These are phyloP conservation scores for Drosophila antonietae DNA, from an alignment of 2,888 invertebrate species.

Conservation along the genomic window DNA sequence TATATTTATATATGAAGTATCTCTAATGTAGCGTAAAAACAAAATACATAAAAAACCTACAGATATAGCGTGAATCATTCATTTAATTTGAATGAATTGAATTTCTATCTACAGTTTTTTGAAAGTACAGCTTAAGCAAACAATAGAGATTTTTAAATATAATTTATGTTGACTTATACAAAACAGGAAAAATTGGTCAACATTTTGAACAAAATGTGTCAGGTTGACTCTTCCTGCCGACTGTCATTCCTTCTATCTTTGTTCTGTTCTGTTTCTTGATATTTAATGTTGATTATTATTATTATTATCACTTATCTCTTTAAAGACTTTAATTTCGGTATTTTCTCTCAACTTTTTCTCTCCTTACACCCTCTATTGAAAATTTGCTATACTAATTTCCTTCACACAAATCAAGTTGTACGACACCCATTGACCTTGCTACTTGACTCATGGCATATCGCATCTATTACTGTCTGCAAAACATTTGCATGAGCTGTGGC, in stretches of 20 bases:
- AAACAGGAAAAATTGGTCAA: not conserved
- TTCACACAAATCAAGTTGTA: slow-evolving; percentile 11
- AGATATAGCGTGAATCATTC: not conserved
- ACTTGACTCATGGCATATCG: slow-evolving; percentile 61
- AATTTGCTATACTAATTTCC: not conserved
- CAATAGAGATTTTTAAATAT: no score
- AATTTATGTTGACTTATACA: no score
- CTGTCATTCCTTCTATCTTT: no score
- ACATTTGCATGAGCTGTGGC: slow-evolving; percentile 71
- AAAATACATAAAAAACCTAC: not conserved
- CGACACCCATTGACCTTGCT: slow-evolving; percentile 48
- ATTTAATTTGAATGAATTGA: not conserved
- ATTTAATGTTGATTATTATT: not conserved
- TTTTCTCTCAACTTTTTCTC: not conserved
- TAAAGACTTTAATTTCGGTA: not conserved
- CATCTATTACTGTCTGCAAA: slow-evolving; percentile 55
- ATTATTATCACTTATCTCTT: not conserved
- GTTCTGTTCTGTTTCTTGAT: no score
- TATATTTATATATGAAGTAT: no score
- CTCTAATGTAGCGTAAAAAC: no score
- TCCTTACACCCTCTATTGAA: not conserved
- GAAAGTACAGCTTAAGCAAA: not conserved
- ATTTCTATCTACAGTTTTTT: not conserved
- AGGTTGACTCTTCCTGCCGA: no score
- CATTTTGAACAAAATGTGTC: no score